Evolutionary conservation across 2,888 invertebrate species (phyloP).

Genomic region (Tinea semifulvella): DNA sequence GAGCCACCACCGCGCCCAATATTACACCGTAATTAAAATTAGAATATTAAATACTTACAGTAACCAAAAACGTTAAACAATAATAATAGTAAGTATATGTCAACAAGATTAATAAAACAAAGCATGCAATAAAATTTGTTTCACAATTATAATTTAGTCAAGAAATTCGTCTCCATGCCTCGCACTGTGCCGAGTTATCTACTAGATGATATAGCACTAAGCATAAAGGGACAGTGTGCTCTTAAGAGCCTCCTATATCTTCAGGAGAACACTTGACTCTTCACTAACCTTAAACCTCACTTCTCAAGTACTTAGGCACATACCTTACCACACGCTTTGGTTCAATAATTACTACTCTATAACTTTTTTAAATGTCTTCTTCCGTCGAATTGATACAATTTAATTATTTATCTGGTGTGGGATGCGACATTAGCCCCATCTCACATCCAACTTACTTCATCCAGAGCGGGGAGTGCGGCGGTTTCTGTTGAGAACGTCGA

Average conservation of each 20-base stretch:
- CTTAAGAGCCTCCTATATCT: constrained; percentile 7
- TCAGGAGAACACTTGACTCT: constrained; percentile 8
- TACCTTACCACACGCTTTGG: too few species aligned
- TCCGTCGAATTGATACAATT: not conserved
- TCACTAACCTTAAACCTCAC: not conserved
- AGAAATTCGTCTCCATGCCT: not conserved
- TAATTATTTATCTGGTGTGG: not conserved
- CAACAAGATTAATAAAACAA: too few species aligned
- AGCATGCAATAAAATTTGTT: too few species aligned
- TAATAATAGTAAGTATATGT: too few species aligned
- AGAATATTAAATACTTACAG: too few species aligned
- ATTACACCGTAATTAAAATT: not conserved
- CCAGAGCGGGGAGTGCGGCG: too few species aligned
- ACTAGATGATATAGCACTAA: constrained; percentile 11
- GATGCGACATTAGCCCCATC: not conserved
- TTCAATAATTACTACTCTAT: not conserved
- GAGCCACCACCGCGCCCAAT: not conserved
- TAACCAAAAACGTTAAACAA: too few species aligned
- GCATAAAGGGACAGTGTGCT: constrained; percentile 3
- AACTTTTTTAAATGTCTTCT: not conserved
- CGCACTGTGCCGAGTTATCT: not conserved
- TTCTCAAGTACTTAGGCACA: not conserved
- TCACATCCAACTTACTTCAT: too few species aligned
- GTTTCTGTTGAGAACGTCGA: too few species aligned
- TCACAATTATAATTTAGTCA: not conserved